Conservation (phyloP, 1,140 invertebrate species). For the Sycophaga agraensis region DNA sequence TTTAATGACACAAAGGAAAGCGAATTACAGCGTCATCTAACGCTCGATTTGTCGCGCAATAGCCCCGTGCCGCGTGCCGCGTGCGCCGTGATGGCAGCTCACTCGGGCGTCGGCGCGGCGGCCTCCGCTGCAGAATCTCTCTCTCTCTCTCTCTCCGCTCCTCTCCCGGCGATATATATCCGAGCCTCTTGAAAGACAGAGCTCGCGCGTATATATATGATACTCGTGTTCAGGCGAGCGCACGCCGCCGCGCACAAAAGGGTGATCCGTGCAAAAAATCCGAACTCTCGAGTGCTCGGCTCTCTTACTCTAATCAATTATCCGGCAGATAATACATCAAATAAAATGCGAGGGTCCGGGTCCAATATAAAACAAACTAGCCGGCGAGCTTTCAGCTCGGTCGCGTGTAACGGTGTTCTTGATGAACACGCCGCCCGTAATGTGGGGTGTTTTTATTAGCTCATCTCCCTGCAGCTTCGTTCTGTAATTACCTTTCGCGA, state of each 20-base stretch:
- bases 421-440: no score
- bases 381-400: constrained; percentile 1
- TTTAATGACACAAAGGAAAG: constrained; percentile 19
- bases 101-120: background rate
- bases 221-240: background rate
- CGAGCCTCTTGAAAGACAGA: no score
- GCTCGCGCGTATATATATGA: no score
- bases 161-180: no score
- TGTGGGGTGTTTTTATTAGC: no score
- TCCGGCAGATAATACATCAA: constrained; percentile 16
- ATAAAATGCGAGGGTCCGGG: background rate
- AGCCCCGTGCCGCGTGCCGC: background rate
- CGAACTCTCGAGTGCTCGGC: constrained; percentile 14
- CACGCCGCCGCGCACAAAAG: constrained; percentile 10
- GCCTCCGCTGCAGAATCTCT: background rate
- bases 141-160: no score
- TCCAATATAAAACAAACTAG: constrained; percentile 23
- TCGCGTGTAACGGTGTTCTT: no score
- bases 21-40: constrained; percentile 24
- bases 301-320: constrained; percentile 27
- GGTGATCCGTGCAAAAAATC: constrained; percentile 27
- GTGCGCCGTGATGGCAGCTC: constrained; percentile 11
- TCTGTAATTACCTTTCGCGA: no score
- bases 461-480: no score
- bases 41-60: constrained; percentile 27